Base-by-base conservation (phyloP, 2,888 invertebrate genomes). In the Tribolium freemani region DNA sequence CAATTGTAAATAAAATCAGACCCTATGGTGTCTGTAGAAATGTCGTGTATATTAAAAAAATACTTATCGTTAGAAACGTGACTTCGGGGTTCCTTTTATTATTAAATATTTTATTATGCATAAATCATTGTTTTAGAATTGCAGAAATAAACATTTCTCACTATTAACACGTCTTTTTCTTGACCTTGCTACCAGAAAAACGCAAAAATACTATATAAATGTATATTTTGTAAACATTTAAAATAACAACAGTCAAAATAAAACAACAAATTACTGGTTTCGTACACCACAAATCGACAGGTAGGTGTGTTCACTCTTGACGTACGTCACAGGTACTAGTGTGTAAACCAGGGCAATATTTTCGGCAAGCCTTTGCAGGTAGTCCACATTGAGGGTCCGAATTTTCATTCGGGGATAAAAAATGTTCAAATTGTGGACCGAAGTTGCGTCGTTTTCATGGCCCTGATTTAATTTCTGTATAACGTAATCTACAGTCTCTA, bases 231-330 rank as follows among this genome's bases (percentile, higher is more conserved):
- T 30, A 54, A 54, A 38, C 26, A 30, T 21, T 30, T n/a, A 54
- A 54, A 26, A 54, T 16, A 67, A 66, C 57, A 71, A 60, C 72
- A 64, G 46, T 54, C 58, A 58, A 67, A 54, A 51, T 13, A 69
- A 58, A 50, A 69, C 26, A 60, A 67, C 50, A 58, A 64, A 60
- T 64, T 63, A 92, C 83, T 92, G 93, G 85, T 94, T 92, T 80
- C 95, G 88, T 77, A 95, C 90, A 13, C 94, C 95, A 87, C 93
- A 93, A 85, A 96, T 91, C 75, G 95, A 95, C 79, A 96, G 89
- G 88, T 94, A 94, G 81, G 94, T 94, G 88, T 92, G 92, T 77
- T 92, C 92, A 88, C 93, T 93, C 87, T 94, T 93, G 82, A 96
- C 89, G 84, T 93, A 92, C 77, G 91, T 90, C 76, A 94, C 95